Conservation (phyloP, 2,113 vertebrate genomes). For the Pao palembangensis region DNA sequence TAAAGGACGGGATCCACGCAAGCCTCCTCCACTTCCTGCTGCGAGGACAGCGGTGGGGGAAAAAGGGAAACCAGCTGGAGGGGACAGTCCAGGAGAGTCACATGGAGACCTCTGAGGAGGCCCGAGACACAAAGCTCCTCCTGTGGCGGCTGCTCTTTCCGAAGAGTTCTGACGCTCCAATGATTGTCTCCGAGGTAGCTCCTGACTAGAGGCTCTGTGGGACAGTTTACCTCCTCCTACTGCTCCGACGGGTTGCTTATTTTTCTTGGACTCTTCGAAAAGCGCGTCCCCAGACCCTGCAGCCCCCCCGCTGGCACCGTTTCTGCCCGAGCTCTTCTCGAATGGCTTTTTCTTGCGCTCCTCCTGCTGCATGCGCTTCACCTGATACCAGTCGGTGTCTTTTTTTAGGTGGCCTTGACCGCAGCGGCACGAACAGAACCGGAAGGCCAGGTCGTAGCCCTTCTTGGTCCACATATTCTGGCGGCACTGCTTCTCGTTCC, state of each 20-base stretch:
- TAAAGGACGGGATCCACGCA: conserved; percentile 87
- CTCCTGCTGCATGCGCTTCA: conserved; percentile 87
- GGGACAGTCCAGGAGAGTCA: conserved; percentile 89
- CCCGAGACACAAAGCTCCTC: conserved; percentile 60
- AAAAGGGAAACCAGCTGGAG: conserved; percentile 86
- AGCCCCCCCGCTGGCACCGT: conserved; percentile 28
- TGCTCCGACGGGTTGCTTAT: conserved; percentile 60
- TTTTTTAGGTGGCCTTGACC: conserved; percentile 97
- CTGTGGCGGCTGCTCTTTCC: conserved; percentile 75
- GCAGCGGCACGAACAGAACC: conserved; percentile 97
- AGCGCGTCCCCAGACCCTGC: conserved; percentile 52
- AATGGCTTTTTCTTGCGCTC: conserved; percentile 92
- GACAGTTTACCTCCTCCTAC: conserved; percentile 73
- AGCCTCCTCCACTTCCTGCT: conserved; percentile 53
- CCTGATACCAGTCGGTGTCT: conserved; percentile 98
- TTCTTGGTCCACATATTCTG: conserved; percentile 99
- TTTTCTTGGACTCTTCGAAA: conserved; percentile 86
- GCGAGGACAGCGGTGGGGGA: conserved; percentile 77
- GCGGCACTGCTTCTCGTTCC: conserved; percentile 98
- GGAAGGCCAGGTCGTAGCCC: conserved; percentile 95
- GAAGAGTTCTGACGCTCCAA: conserved; percentile 91
- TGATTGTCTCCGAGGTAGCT: conserved; percentile 86
- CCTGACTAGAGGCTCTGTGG: conserved; percentile 83
- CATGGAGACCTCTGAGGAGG: conserved; percentile 80
- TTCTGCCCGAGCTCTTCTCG: conserved; percentile 80